These are phyloP conservation scores for Aelia acuminata DNA, from an alignment of 2,888 invertebrate genomes.

Conservation along the genomic window DNA sequence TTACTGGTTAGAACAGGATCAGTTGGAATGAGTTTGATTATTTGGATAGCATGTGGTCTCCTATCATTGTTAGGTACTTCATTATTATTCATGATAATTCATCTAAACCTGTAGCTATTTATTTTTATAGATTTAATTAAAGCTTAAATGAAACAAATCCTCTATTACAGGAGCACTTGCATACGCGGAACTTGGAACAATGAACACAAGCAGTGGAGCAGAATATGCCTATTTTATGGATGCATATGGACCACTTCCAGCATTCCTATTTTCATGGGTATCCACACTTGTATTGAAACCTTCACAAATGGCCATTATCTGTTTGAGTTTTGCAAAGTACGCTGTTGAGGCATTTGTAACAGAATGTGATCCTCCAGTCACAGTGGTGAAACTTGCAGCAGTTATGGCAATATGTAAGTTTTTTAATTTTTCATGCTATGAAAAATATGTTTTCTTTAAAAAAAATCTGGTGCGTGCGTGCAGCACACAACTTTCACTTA, in stretches of 20 bases:
- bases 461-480: no score
- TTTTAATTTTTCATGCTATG: not conserved
- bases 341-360: conserved; percentile 90
- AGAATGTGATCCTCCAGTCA: conserved; percentile 87
- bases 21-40: conserved; percentile 93
- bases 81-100: not conserved
- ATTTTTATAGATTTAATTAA: not conserved
- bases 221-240: conserved; percentile 97
- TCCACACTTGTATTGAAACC: conserved; percentile 93
- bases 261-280: conserved; percentile 94
- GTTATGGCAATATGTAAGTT: conserved; percentile 86
- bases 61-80: conserved; percentile 88
- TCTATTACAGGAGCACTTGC: conserved; percentile 84
- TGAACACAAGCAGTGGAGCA: conserved; percentile 95
- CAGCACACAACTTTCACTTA: no score
- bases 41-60: conserved; percentile 95
- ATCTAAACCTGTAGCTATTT: not conserved
- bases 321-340: conserved; percentile 93
- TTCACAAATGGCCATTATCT: conserved; percentile 94
- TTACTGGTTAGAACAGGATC: conserved; percentile 92
- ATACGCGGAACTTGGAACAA: conserved; percentile 94
- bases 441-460: not conserved
- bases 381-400: conserved; percentile 90
- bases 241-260: conserved; percentile 92
- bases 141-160: not conserved